Base-by-base conservation (phyloP, 2,113 vertebrate species). In the Podiceps cristatus region DNA sequence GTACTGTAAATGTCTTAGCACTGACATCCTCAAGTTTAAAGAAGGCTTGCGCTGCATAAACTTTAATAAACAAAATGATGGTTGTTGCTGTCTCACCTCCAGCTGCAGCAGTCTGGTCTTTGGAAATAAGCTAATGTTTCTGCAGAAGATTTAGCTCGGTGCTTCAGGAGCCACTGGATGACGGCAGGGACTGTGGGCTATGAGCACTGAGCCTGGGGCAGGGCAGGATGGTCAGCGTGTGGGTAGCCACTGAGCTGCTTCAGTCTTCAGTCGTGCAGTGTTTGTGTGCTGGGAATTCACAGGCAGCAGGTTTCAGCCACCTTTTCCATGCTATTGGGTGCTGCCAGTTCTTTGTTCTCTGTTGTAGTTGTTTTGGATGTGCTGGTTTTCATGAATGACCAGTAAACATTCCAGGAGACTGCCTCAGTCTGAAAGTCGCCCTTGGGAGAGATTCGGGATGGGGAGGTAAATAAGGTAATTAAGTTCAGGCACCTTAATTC, bases 1-100 rank as follows among this genome's bases (percentile, higher is more conserved):
- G 3, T 90, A 77, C 80, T 81, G 92, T 79, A 90, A 94, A 84
- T 90, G 87, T 90, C 87, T 91, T 52, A 83, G 79, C 52, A 86
- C 44, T 47, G 83, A 72, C 79, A 89, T n/a, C 49, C 59, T 83
- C 49, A 47, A 82, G 42, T 79, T 95, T 79, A 86, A 88, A 81
- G 85, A 60, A 84, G 60, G 35, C 77, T 95, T 56, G 53, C 2
- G 4, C 37, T 93, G 63, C 92, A 1, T 44, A 24, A 86, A 81
- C 27, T 77, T 68, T 52, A 69, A 45, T 91, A 88, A 89, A 91
- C 77, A 90, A 78, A 92, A 56, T 7, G 9, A 18, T 87, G 44
- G 9, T 86, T 18, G 5, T 69, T 80, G 20, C 58, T 72, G 35
- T 67, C 64, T 89, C 80, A 47, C 63, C 67, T 85, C 58, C 73